These are phyloP conservation scores for Piezodorus guildinii DNA, from an alignment of 1,140 invertebrate genomes.

Conservation along the genomic window DNA sequence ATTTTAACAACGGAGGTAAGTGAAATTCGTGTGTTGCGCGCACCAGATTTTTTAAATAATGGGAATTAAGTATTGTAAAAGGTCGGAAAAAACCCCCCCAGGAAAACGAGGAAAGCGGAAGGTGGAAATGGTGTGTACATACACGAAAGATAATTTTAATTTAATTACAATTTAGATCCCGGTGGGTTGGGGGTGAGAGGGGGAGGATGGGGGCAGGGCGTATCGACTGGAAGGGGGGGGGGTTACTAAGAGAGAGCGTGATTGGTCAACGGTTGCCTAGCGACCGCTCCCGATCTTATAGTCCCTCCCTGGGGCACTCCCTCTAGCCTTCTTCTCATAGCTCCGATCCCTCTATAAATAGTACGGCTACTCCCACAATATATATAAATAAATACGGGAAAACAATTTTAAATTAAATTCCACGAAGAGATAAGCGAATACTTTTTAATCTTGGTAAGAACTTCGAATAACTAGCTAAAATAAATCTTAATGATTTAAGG, in stretches of 20 bases:
- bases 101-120: neutral
- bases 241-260: conserved; percentile 3
- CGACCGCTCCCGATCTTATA: neutral
- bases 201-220: neutral
- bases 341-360: neutral
- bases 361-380: neutral
- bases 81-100: too few species aligned
- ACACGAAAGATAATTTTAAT: conserved; percentile 1
- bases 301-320: neutral
- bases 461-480: too few species aligned
- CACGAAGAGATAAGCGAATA: neutral
- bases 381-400: neutral
- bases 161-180: conserved; percentile 1
- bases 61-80: too few species aligned
- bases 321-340: neutral
- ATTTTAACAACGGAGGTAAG: too few species aligned
- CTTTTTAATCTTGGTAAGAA: too few species aligned
- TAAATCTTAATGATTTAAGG: too few species aligned
- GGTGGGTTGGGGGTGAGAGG: neutral
- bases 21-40: too few species aligned
- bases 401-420: neutral
- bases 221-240: conserved; percentile 15
- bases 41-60: too few species aligned
- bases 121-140: neutral
- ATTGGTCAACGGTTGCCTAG: conserved; percentile 5